Evolutionary conservation across 2,113 vertebrate species (phyloP).

Genomic region (Oophaga pumilio): DNA sequence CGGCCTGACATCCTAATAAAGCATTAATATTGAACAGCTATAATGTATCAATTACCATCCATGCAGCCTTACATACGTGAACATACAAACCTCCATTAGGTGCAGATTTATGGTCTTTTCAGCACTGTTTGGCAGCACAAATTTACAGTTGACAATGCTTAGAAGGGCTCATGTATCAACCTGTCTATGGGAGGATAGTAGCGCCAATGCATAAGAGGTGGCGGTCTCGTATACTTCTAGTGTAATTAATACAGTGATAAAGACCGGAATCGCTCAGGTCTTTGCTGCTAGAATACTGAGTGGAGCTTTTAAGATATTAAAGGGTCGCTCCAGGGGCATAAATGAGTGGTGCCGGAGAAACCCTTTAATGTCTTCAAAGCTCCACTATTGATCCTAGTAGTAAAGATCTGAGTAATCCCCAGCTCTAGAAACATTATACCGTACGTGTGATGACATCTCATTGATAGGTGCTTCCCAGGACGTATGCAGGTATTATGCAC

Average conservation of each 20-base stretch:
- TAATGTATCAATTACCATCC: slow-evolving; percentile 15
- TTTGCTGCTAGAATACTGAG: too few species aligned
- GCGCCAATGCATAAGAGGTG: neutral
- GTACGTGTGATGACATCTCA: too few species aligned
- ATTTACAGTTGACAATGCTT: slow-evolving; percentile 3
- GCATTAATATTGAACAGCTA: neutral
- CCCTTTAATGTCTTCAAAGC: too few species aligned
- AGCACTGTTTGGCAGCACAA: slow-evolving; percentile 3
- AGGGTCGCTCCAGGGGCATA: too few species aligned
- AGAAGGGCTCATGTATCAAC: neutral
- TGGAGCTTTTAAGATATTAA: too few species aligned
- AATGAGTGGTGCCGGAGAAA: too few species aligned
- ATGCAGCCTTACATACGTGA: neutral
- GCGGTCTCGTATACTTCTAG: neutral
- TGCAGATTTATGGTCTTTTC: neutral
- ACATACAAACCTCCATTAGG: neutral
- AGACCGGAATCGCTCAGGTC: neutral
- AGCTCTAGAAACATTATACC: too few species aligned
- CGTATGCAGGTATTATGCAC: too few species aligned
- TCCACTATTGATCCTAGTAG: too few species aligned
- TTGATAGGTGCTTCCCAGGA: too few species aligned
- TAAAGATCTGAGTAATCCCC: too few species aligned
- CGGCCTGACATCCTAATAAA: slow-evolving; percentile 13
- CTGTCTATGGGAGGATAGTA: neutral
- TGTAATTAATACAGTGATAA: neutral